These are phyloP conservation scores for Nycticryphes semicollaris DNA, from an alignment of 2,113 vertebrate genomes.

Conservation along the genomic window DNA sequence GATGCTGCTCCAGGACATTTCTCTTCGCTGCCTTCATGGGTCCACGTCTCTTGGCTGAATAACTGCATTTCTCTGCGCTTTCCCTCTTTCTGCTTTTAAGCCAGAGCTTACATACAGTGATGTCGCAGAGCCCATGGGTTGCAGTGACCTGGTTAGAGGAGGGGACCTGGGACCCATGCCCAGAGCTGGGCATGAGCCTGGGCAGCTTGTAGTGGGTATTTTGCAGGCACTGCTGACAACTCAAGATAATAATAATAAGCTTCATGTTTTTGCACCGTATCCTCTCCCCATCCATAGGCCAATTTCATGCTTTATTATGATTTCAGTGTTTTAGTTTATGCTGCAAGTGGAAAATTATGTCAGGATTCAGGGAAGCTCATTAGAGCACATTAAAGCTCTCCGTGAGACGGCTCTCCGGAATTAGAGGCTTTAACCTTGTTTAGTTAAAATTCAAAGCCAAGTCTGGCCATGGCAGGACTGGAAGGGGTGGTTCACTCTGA, in stretches of 20 bases:
- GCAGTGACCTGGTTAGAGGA: not conserved
- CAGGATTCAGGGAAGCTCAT: not conserved
- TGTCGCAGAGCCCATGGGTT: not conserved
- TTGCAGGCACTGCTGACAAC: not conserved
- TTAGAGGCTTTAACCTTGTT: not conserved
- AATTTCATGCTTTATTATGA: not conserved
- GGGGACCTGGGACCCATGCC: not conserved
- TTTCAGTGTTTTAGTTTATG: not conserved
- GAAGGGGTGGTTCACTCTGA: not conserved
- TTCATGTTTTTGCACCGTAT: not conserved
- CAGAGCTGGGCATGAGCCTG: fast-evolving
- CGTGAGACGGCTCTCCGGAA: not conserved
- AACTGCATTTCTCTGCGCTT: not conserved
- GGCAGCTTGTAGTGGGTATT: not conserved
- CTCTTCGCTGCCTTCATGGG: not conserved
- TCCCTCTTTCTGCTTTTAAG: not conserved
- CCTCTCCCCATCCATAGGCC: not conserved
- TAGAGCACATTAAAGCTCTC: conserved; percentile 8
- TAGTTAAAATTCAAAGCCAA: not conserved
- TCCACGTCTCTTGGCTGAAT: not conserved
- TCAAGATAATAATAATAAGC: not conserved
- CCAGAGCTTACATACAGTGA: not conserved
- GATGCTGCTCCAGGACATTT: not conserved
- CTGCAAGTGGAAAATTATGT: not conserved
- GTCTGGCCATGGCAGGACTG: not conserved